Percentiles rank a stretch among this genome's conserved stretches.
These are phyloP conservation scores for Crocodylus rhombifer DNA, from an alignment of 2,797 vertebrate species.

Conservation along the genomic window DNA sequence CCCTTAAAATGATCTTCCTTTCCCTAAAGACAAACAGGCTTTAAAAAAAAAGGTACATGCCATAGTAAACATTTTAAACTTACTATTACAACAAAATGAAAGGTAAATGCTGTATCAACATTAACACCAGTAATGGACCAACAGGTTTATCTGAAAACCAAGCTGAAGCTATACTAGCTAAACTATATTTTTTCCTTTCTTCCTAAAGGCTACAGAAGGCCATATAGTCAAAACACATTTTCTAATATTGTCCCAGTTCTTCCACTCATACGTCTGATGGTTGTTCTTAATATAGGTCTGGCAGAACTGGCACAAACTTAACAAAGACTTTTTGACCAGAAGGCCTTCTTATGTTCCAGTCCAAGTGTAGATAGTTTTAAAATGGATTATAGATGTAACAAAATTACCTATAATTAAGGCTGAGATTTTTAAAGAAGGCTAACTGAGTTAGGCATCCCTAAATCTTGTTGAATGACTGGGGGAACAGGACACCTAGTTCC, in stretches of 20 bases:
- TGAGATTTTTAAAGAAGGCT: not conserved
- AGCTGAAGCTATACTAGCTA: not conserved
- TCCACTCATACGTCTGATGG: not conserved
- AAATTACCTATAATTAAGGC: not conserved
- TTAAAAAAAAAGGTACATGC: slow-evolving; percentile 34
- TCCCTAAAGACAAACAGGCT: not conserved
- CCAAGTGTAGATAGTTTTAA: not conserved
- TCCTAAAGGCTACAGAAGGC: not conserved
- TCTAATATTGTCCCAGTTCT: slow-evolving; percentile 21
- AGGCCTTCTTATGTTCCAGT: not conserved
- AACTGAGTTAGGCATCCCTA: not conserved
- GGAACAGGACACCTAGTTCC: not conserved
- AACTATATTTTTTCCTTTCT: not conserved
- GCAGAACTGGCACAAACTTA: not conserved
- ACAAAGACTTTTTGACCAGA: not conserved
- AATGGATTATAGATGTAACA: not conserved
- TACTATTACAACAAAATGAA: slow-evolving; percentile 10
- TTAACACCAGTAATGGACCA: not conserved
- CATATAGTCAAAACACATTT: not conserved
- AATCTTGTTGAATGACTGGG: not conserved
- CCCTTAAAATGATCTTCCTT: slow-evolving; percentile 22
- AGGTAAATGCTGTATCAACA: not conserved
- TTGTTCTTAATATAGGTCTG: not conserved
- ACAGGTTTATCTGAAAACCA: slow-evolving; percentile 40
- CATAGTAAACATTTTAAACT: slow-evolving; percentile 32